These are phyloP conservation scores for Heliconius eleuchia DNA, from an alignment of 1,140 invertebrate genomes.

Conservation along the genomic window DNA sequence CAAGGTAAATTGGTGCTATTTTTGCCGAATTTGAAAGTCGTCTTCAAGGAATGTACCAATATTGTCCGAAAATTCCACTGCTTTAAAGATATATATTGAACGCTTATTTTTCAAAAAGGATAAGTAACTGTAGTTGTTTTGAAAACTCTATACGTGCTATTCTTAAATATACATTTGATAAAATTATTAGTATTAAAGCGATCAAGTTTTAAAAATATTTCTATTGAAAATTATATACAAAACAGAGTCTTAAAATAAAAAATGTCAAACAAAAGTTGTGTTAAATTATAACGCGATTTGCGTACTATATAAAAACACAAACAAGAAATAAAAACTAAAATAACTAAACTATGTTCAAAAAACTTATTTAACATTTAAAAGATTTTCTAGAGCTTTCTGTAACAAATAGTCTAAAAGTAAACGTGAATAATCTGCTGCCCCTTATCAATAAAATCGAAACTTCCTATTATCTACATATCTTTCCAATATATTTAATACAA, in stretches of 20 bases:
- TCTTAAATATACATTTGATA: too few relatives aligned
- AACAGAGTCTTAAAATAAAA: too few relatives aligned
- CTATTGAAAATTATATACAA: too few relatives aligned
- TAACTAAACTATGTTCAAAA: neutral
- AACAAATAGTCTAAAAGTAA: neutral
- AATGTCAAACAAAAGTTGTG: too few relatives aligned
- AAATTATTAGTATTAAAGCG: too few relatives aligned
- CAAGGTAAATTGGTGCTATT: constrained; percentile 8
- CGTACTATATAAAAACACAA: too few relatives aligned
- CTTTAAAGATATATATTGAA: neutral
- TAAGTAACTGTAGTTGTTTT: neutral
- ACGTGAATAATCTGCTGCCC: too few relatives aligned
- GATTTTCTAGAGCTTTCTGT: neutral
- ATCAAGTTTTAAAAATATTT: too few relatives aligned
- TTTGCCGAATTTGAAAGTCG: neutral
- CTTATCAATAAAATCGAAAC: neutral
- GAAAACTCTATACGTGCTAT: neutral
- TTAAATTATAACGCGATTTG: too few relatives aligned
- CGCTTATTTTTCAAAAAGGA: too few relatives aligned
- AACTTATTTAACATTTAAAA: neutral
- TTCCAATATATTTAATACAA: neutral
- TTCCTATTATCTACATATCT: constrained; percentile 3
- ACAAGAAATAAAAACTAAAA: too few relatives aligned
- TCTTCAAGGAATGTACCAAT: neutral
- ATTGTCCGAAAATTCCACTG: neutral